Evolutionary conservation across 2,113 vertebrate genomes (phyloP), one percentile per base, ranked within the genome.

Genomic region (Columba livia): DNA sequence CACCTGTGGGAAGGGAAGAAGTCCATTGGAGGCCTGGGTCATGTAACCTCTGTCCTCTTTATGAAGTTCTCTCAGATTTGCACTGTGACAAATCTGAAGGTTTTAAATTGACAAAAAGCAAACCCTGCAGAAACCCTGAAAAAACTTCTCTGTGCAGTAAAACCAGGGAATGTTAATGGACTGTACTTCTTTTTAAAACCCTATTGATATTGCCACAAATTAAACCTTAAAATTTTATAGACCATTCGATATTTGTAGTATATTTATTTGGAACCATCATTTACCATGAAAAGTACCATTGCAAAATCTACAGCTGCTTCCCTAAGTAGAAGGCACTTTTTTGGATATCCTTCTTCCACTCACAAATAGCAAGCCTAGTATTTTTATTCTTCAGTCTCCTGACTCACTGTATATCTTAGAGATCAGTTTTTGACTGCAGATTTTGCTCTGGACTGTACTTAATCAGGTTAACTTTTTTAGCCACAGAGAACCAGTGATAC

Each of bases 161-260:
- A 83, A 50, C 0, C 8, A 40, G 20, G 25, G 15, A 85, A 47
- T n/a, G 5, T 26, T 90, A 83, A 48, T 29, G 8, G 31, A 40
- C 17, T 42, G 8, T 73, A 15, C 38, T 88, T 38, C 31, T 65
- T 82, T 90, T 87, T 56, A 72, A 50, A 89, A 21, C 19, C 2
- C 8, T 62, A 66, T 31, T 73, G 51, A 82, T 93, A 67, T 81
- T 88, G 24, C 84, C 84, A 73, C 58, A 47, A 86, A 60, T 60
- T 85, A 56, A 90, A 65, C 2, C 11, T 62, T 56, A 80, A 77
- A 29, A 36, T 38, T 65, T 67, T 34, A 93, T n/a, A 56, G 11
- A 51, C 10, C 72, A 87, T 79, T 85, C 47, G 2, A 21, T 82
- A 82, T 73, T 80, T 57, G 6, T 47, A 32, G 26, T 48, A 16